Evolutionary conservation across 2,797 vertebrate species (phyloP).

Genomic region (Pampus argenteus): DNA sequence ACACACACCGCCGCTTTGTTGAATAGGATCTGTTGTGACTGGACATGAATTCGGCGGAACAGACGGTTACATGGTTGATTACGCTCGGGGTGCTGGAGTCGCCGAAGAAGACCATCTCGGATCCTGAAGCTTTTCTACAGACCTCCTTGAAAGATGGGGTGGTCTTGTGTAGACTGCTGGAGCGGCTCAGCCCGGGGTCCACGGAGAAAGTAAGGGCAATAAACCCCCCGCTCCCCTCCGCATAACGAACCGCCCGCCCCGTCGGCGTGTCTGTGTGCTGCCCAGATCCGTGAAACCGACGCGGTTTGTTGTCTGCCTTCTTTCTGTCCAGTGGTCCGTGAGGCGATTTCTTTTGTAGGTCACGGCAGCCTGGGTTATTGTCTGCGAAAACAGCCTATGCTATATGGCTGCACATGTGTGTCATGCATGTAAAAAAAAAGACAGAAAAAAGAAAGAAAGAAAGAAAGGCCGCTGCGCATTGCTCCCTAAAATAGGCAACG

Average conservation of each 20-base stretch:
- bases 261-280: conserved; percentile 66
- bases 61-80: conserved; percentile 98
- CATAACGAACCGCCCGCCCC: conserved; percentile 45
- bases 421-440: conserved; percentile 30
- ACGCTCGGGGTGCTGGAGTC: conserved; percentile 96
- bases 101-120: conserved; percentile 95
- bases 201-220: conserved; percentile 90
- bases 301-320: conserved; percentile 77
- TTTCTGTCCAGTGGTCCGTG: conserved; percentile 80
- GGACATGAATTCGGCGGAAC: conserved; percentile 95
- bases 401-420: conserved; percentile 46
- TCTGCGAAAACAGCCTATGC: conserved; percentile 62
- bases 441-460: not conserved
- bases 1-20: conserved; percentile 60
- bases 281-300: conserved; percentile 70
- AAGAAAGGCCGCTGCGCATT: conserved; percentile 27
- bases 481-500: conserved; percentile 32
- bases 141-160: conserved; percentile 94
- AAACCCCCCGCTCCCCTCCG: conserved; percentile 8
- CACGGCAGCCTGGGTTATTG: conserved; percentile 79
- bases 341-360: conserved; percentile 83
- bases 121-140: conserved; percentile 93
- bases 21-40: conserved; percentile 67
- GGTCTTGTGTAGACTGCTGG: conserved; percentile 93
- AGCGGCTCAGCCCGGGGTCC: conserved; percentile 93